A percentile compares a stretch with the other conserved stretches of the same genome.
Conservation (phyloP, 2,888 invertebrate species). For the Erannis defoliaria region DNA sequence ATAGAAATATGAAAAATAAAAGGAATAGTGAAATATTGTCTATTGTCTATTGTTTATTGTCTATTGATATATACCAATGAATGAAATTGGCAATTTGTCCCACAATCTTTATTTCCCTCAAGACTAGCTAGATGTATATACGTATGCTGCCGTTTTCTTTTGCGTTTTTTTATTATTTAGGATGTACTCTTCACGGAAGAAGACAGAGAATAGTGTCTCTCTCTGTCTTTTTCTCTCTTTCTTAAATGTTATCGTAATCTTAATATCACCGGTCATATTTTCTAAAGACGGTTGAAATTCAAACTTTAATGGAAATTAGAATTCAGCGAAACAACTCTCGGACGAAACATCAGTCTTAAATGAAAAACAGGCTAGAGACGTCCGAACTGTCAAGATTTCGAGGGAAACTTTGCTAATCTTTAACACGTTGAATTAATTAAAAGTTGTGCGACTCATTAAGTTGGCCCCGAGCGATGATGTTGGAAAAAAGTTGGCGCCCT, state of each 20-base stretch:
- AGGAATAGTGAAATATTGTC: too few species aligned
- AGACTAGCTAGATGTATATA: neutral
- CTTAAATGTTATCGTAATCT: too few species aligned
- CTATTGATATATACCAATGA: too few species aligned
- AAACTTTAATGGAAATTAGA: neutral
- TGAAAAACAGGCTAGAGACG: conserved; percentile 43
- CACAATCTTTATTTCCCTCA: neutral
- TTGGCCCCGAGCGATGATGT: conserved; percentile 55
- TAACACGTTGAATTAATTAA: conserved; percentile 75
- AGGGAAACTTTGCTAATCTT: conserved; percentile 66
- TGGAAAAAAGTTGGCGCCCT: conserved; percentile 47
- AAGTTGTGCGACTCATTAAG: conserved; percentile 73
- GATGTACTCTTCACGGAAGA: neutral
- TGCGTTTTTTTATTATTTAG: neutral
- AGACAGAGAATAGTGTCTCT: neutral
- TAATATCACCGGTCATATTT: neutral
- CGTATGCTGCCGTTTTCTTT: too few species aligned
- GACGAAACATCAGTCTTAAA: conserved; percentile 48
- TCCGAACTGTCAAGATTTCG: conserved; percentile 57
- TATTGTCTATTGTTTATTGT: too few species aligned
- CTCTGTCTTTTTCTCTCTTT: too few species aligned
- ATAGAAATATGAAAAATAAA: too few species aligned
- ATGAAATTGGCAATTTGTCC: conserved; percentile 6
- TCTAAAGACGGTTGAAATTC: neutral
- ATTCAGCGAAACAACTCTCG: conserved; percentile 9